Percentiles rank a stretch among this genome's conserved stretches.
phyloP scores from a whole-genome alignment of 2,113 vertebrate genomes.

The Onychostruthus taczanowskii region DNA sequence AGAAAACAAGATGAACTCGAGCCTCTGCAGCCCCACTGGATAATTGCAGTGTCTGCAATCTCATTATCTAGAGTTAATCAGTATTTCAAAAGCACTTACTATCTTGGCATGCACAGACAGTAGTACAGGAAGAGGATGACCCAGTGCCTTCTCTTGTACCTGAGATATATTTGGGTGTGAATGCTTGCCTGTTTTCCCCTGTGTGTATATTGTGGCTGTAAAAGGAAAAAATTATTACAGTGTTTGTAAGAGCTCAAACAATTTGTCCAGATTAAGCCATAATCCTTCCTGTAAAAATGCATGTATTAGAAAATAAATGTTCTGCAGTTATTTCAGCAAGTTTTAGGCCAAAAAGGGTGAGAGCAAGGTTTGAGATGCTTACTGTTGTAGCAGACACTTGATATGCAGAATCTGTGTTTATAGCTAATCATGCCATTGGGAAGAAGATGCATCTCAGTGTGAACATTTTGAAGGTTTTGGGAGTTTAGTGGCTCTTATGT shows the following conservation, averaged over 20 bases:
- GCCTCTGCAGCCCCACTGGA: neutral
- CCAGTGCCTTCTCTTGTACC: neutral
- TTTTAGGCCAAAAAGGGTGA: neutral
- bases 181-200: neutral
- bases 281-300: neutral
- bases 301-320: neutral
- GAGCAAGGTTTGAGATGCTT: neutral
- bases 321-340: neutral
- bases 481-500: neutral
- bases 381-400: neutral
- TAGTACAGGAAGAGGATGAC: neutral
- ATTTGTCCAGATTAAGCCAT: neutral
- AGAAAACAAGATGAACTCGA: neutral
- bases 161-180: neutral
- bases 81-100: slow-evolving; percentile 5
- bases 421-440: neutral
- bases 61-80: slow-evolving; percentile 5
- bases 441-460: neutral
- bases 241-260: neutral
- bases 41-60: neutral
- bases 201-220: rapidly evolving
- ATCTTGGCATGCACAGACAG: neutral
- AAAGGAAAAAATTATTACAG: neutral
- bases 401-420: neutral
- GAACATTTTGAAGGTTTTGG: neutral